Conservation (phyloP, 2,113 vertebrate species). For the Muntiacus muntjak region DNA sequence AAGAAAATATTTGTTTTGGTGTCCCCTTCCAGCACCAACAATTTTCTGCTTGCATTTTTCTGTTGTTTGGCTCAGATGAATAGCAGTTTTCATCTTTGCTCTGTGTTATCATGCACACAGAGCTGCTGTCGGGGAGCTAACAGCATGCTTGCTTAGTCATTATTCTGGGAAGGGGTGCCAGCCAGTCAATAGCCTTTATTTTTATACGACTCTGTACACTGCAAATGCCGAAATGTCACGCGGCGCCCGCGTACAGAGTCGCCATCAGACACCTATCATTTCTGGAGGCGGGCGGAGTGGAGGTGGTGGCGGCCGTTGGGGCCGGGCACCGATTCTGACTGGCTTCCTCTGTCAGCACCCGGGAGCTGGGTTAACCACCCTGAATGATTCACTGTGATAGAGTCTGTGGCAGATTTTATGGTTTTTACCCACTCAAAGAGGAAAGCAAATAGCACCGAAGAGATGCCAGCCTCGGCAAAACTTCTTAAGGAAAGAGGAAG, state of each 20-base stretch:
- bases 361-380: background rate
- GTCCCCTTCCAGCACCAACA: slow-evolving; percentile 51
- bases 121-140: slow-evolving; percentile 58
- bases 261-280: background rate
- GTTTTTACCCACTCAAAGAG: slow-evolving; percentile 23
- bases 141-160: slow-evolving; percentile 67
- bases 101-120: slow-evolving; percentile 65
- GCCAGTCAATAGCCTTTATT: slow-evolving; percentile 65
- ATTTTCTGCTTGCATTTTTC: slow-evolving; percentile 60
- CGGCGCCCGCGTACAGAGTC: background rate
- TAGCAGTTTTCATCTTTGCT: slow-evolving; percentile 74
- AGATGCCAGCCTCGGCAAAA: slow-evolving; percentile 21
- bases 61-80: slow-evolving; percentile 65
- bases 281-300: background rate
- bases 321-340: background rate
- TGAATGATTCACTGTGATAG: slow-evolving; percentile 24
- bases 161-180: slow-evolving; percentile 72
- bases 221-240: background rate
- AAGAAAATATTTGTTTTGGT: slow-evolving; percentile 67
- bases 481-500: background rate
- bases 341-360: background rate
- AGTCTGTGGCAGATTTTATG: background rate
- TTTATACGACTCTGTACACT: slow-evolving; percentile 5
- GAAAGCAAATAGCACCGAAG: slow-evolving; percentile 10
- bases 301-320: background rate